Percentiles rank a stretch among this genome's conserved stretches.
Evolutionary conservation across 2,888 invertebrate genomes (phyloP).

Genomic region (Rugalucina vietnamica): DNA sequence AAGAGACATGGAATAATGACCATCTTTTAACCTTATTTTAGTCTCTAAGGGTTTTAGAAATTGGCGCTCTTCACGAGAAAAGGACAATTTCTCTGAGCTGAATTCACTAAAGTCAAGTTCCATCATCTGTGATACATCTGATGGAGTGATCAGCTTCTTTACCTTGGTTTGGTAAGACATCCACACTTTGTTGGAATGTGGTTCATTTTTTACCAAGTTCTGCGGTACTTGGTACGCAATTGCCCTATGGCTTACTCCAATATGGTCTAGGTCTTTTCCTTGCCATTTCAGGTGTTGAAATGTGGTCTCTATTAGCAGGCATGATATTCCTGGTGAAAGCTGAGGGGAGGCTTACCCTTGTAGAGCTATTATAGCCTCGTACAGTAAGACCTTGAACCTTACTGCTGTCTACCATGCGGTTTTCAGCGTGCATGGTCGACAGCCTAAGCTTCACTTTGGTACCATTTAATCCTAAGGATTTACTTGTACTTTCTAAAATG

Average conservation of each 20-base stretch:
- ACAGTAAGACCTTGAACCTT: slow-evolving; percentile 44
- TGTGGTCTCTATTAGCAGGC: slow-evolving; percentile 52
- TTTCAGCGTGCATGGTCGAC: slow-evolving; percentile 52
- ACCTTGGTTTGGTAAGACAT: neutral
- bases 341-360: slow-evolving; percentile 48
- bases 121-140: neutral
- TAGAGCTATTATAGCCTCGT: slow-evolving; percentile 29
- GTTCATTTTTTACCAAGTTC: neutral
- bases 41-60: slow-evolving; percentile 7
- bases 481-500: slow-evolving; percentile 37
- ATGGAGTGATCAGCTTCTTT: neutral
- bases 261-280: neutral
- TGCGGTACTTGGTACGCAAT: neutral
- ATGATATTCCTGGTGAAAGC: slow-evolving; percentile 51
- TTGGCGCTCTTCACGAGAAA: slow-evolving; percentile 15
- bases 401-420: slow-evolving; percentile 21
- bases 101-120: slow-evolving; percentile 24
- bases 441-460: slow-evolving; percentile 34
- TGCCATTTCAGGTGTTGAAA: slow-evolving; percentile 46
- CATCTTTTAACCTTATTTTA: slow-evolving; percentile 4
- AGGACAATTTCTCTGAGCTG: neutral
- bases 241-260: slow-evolving; percentile 29
- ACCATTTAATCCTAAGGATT: slow-evolving; percentile 36
- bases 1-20: slow-evolving; percentile 41
- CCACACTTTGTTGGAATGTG: neutral